These are phyloP conservation scores for Cyanoderma ruficeps DNA, from an alignment of 2,113 vertebrate species.

Conservation along the genomic window DNA sequence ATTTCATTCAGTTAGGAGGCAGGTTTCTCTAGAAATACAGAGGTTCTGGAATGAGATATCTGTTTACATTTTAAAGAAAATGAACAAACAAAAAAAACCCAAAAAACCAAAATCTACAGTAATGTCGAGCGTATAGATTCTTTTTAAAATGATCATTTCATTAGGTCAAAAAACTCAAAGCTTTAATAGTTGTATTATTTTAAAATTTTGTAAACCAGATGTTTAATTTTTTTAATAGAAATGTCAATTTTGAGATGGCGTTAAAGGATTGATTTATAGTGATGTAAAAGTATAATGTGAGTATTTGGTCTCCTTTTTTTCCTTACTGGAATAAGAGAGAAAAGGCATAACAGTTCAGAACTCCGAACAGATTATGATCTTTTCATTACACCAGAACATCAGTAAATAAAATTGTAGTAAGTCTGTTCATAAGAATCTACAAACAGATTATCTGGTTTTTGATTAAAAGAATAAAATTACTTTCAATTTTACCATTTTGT, in stretches of 20 bases:
- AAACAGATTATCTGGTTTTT: neutral
- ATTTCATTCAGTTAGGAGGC: constrained; percentile 13
- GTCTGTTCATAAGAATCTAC: neutral
- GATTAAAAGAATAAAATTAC: neutral
- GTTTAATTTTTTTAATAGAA: neutral
- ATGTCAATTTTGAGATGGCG: neutral
- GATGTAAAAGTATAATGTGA: neutral
- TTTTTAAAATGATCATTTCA: neutral
- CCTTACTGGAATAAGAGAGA: neutral
- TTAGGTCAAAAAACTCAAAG: neutral
- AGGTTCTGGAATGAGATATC: neutral
- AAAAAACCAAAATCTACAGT: neutral
- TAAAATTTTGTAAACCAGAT: neutral
- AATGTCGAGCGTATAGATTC: neutral
- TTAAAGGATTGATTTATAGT: neutral
- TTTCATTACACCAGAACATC: neutral
- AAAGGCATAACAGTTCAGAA: neutral
- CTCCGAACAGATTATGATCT: neutral
- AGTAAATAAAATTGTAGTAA: neutral
- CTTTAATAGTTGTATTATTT: neutral
- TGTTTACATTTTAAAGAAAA: neutral
- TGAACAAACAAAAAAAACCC: too few species aligned
- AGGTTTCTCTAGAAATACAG: neutral
- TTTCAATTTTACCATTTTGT: neutral
- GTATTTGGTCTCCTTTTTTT: neutral